Evolutionary conservation across 2,113 vertebrate species (phyloP).

Genomic region (Pedionomus torquatus): DNA sequence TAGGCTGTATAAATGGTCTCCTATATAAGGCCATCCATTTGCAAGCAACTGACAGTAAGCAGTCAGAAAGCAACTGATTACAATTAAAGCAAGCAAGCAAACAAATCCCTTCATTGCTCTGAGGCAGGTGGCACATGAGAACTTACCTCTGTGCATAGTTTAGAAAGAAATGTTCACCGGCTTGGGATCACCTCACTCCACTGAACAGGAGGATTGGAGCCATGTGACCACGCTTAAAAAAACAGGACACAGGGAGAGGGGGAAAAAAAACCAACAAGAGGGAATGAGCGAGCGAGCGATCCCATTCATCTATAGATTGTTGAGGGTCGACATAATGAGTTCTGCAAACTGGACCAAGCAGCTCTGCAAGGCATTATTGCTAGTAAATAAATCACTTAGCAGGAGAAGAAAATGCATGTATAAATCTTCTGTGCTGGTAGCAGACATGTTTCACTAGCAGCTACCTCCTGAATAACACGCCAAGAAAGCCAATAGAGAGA

Average conservation of each 20-base stretch:
- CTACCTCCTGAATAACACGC: constrained; percentile 44
- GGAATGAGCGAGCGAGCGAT: neutral
- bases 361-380: constrained; percentile 65
- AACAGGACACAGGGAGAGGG: neutral
- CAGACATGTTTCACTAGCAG: constrained; percentile 47
- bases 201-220: neutral
- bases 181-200: neutral
- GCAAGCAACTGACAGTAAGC: neutral
- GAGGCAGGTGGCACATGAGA: neutral
- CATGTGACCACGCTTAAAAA: neutral
- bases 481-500: constrained; percentile 57
- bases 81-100: neutral
- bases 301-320: constrained; percentile 26
- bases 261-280: neutral
- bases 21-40: neutral
- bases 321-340: constrained; percentile 64
- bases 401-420: constrained; percentile 62
- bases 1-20: neutral
- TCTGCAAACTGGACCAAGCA: constrained; percentile 62
- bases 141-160: constrained; percentile 28
- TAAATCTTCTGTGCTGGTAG: constrained; percentile 61
- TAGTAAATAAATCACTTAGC: constrained; percentile 71
- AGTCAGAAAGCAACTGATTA: neutral
- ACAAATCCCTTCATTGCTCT: neutral
- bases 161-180: neutral